Conservation (phyloP, 2,888 invertebrate genomes). For the Phragmatobia fuliginosa region DNA sequence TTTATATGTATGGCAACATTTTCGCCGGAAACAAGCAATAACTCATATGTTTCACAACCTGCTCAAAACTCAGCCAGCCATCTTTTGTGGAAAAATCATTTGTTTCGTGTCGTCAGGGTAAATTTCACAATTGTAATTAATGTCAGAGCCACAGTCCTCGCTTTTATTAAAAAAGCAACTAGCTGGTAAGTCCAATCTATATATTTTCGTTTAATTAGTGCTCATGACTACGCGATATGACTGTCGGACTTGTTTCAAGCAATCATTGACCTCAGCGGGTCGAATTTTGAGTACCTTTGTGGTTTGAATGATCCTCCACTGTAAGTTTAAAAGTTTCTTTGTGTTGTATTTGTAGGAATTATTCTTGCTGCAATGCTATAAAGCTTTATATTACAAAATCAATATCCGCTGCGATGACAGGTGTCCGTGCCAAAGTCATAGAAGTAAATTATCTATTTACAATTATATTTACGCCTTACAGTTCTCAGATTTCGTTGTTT, state of each 20-base stretch:
- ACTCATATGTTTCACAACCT: slow-evolving; percentile 86
- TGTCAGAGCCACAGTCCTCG: slow-evolving; percentile 98
- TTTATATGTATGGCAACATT: slow-evolving; percentile 62
- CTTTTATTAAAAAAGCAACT: slow-evolving; percentile 97
- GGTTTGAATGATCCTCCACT: slow-evolving; percentile 45
- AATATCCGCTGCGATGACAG: slow-evolving; percentile 78
- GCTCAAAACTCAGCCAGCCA: slow-evolving; percentile 89
- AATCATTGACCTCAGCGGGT: slow-evolving; percentile 85
- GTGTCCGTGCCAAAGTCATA: slow-evolving; percentile 69
- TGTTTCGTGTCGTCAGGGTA: slow-evolving; percentile 91
- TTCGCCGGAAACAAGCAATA: slow-evolving; percentile 79
- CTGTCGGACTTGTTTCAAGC: slow-evolving; percentile 74
- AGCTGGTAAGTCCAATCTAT: slow-evolving; percentile 91
- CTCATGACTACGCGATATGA: slow-evolving; percentile 62
- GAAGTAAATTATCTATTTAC: slow-evolving; percentile 60
- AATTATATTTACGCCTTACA: slow-evolving; percentile 63
- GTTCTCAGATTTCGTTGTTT: slow-evolving; percentile 65
- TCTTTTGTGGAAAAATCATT: slow-evolving; percentile 91
- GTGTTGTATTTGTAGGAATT: slow-evolving; percentile 39
- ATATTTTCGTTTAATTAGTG: slow-evolving; percentile 56
- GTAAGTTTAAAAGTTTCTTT: slow-evolving; percentile 39
- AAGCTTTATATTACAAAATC: slow-evolving; percentile 70
- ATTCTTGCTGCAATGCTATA: slow-evolving; percentile 33
- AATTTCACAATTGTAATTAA: slow-evolving; percentile 94
- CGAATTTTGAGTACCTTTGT: slow-evolving; percentile 77